These are phyloP conservation scores for Saccostrea glomerata DNA, from an alignment of 1,140 invertebrate genomes.

Conservation along the genomic window DNA sequence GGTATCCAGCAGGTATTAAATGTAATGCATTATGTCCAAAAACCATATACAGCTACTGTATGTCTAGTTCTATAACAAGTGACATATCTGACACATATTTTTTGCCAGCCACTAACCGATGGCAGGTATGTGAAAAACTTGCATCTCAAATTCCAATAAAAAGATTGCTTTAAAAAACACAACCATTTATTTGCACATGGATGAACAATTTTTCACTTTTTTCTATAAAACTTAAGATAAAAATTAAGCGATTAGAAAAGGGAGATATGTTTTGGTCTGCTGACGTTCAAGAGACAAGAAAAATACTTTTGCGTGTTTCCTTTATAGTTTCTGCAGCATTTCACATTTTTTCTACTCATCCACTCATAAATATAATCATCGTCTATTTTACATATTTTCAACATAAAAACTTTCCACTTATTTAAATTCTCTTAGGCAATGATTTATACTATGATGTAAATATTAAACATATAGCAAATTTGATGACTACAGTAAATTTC, in stretches of 20 bases:
- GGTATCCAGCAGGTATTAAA: not conserved
- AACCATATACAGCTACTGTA: not conserved
- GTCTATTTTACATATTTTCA: not conserved
- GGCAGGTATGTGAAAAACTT: too few species aligned
- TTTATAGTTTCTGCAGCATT: not conserved
- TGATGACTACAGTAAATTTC: too few species aligned
- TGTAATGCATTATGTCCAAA: not conserved
- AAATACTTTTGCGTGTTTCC: not conserved
- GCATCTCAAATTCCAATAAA: not conserved
- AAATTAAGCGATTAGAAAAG: not conserved
- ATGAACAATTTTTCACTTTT: slow-evolving; percentile 4
- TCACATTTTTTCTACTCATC: not conserved
- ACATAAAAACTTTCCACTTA: not conserved
- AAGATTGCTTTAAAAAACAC: not conserved
- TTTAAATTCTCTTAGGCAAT: too few species aligned
- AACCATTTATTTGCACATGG: not conserved
- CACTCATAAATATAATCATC: not conserved
- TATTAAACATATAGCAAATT: too few species aligned
- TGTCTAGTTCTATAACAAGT: not conserved
- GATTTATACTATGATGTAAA: too few species aligned
- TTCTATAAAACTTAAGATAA: not conserved
- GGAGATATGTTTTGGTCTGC: not conserved
- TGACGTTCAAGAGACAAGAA: not conserved
- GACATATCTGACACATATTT: not conserved
- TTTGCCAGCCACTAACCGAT: not conserved